These are phyloP conservation scores for Sebastes aleutianus DNA, from an alignment of 2,797 vertebrate genomes.

Conservation along the genomic window DNA sequence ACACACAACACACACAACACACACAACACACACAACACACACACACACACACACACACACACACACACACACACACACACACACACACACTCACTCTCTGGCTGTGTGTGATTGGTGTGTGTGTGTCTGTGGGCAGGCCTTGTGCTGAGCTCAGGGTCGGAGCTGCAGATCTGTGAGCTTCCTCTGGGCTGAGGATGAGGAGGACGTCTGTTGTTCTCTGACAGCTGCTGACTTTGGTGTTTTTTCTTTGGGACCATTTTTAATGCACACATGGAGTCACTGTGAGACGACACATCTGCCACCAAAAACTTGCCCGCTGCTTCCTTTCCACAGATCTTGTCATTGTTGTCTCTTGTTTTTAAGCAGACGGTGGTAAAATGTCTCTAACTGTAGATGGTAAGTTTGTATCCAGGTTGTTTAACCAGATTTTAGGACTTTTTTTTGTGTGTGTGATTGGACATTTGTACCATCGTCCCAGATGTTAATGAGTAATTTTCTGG, in stretches of 20 bases:
- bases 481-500: neutral
- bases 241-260: constrained; percentile 33
- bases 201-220: constrained; percentile 42
- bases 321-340: neutral
- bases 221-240: neutral
- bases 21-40: neutral
- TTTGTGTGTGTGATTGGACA: neutral
- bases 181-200: constrained; percentile 58
- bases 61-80: neutral
- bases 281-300: neutral
- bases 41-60: too few relatives aligned
- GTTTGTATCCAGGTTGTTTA: neutral
- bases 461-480: neutral
- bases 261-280: neutral
- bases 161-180: constrained; percentile 23
- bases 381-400: constrained; percentile 69
- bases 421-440: neutral
- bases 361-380: constrained; percentile 44
- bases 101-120: constrained; percentile 32
- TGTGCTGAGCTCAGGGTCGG: constrained; percentile 1
- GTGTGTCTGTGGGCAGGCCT: constrained; percentile 29
- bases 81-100: neutral
- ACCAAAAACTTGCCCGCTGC: neutral
- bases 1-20: too few relatives aligned
- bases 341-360: neutral